Conservation (phyloP, 2,888 invertebrate species). For the Oxycera nigricornis region DNA sequence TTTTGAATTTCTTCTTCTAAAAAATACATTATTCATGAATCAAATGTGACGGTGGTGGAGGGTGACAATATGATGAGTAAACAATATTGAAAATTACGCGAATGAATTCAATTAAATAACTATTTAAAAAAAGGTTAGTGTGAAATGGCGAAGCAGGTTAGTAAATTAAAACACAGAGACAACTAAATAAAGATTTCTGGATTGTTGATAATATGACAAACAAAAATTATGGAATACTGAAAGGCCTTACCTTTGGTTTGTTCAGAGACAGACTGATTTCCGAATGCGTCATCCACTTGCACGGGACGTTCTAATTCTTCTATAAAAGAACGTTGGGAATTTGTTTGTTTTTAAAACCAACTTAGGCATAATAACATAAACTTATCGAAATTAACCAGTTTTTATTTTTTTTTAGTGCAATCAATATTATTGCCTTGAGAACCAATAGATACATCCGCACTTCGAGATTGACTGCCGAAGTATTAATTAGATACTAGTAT, state of each 20-base stretch:
- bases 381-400: slow-evolving; percentile 25
- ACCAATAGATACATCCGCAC: slow-evolving; percentile 44
- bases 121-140: slow-evolving; percentile 5
- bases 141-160: slow-evolving; percentile 14
- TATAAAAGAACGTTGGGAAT: slow-evolving; percentile 39
- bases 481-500: not conserved
- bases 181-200: not conserved
- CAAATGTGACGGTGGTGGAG: slow-evolving; percentile 31
- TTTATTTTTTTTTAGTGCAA: not conserved
- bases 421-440: slow-evolving; percentile 28
- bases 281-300: slow-evolving; percentile 35
- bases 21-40: slow-evolving; percentile 40
- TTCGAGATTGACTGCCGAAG: slow-evolving; percentile 33
- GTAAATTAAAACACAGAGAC: not conserved
- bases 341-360: slow-evolving; percentile 38
- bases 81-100: slow-evolving; percentile 26
- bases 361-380: slow-evolving; percentile 9
- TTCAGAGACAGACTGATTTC: slow-evolving; percentile 29
- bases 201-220: not conserved
- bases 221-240: not conserved
- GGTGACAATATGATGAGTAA: not conserved
- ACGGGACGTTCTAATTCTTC: slow-evolving; percentile 43
- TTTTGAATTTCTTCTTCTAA: slow-evolving; percentile 31
- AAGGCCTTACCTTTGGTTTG: slow-evolving; percentile 43
- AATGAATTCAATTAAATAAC: not conserved